Evolutionary conservation across 2,113 vertebrate genomes (phyloP), one percentile per base, ranked within the genome.

Genomic region (Paracanthobrama guichenoti): DNA sequence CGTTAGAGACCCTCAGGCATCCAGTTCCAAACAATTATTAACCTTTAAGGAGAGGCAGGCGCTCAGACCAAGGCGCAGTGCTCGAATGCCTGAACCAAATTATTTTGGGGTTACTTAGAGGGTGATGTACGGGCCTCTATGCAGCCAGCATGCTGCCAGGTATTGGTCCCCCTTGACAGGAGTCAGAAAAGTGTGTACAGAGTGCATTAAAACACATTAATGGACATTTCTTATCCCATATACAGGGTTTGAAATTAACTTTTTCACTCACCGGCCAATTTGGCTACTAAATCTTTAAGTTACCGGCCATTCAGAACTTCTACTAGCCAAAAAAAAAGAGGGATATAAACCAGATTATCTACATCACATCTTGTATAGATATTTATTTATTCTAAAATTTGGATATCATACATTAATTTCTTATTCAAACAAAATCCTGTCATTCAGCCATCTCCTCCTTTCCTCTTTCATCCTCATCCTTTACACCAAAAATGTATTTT

Each of bases 1-100:
- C 81, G 86, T 10, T 55, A 11, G 77, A 89, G 79, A 82, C 88
- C 89, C 89, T 84, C 48, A 26, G 84, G 90, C 87, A 62, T 67
- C 86, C 85, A 86, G 48, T 89, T 90, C 89, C 90, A 90, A 89
- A 90, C 90, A 88, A 86, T 85, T 89, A 92, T 92, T 92, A 92
- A 92, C 91, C 91, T 93, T 91, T 91, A 83, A 66, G 78, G n/a
- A 88, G 79, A 88, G 50, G 39, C 28, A n/a, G 78, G 53, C 67
- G 31, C 72, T 35, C 80, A 64, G 14, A 39, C 50, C 2, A 16
- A 22, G 44, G 62, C 6, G 3, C 6, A 85, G 67, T 39, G 64
- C 86, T 88, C 81, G 72, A 88, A 88, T 85, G 82, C 71, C 60
- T 81, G 24, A 67, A 83, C 67, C 72, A 55, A 83, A 86, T 90